A percentile compares a stretch with the other conserved stretches of the same genome.
Conservation (phyloP, 2,113 vertebrate species). For the Garra rufa region DNA sequence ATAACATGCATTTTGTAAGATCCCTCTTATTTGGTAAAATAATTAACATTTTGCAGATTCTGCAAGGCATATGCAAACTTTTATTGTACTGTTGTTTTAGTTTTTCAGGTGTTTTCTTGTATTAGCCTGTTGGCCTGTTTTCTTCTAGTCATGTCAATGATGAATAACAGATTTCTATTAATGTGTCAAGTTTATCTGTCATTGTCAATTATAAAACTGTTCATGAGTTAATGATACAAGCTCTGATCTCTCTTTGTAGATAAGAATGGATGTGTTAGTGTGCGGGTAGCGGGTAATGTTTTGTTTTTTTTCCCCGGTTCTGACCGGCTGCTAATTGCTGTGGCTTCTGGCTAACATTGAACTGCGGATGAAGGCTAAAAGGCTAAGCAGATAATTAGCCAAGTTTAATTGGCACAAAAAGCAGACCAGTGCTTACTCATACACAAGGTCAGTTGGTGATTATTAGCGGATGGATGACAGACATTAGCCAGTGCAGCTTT, state of each 20-base stretch:
- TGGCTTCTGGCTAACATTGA: constrained; percentile 35
- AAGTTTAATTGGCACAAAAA: constrained; percentile 37
- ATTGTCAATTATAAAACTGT: neutral
- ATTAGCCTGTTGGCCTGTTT: neutral
- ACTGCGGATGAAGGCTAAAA: constrained; percentile 33
- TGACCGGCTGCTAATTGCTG: neutral
- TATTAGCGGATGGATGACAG: constrained; percentile 19
- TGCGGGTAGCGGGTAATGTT: neutral
- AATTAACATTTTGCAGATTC: too few species aligned
- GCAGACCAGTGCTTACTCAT: constrained; percentile 12
- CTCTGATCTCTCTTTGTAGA: neutral
- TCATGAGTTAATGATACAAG: neutral
- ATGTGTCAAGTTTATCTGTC: neutral
- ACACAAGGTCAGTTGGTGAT: constrained; percentile 33
- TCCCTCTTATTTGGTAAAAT: too few species aligned
- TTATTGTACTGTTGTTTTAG: neutral
- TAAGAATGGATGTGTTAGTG: neutral
- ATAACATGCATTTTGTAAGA: too few species aligned
- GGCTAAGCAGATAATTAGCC: constrained; percentile 43
- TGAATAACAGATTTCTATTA: neutral
- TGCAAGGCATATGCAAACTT: too few species aligned
- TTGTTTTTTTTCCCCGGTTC: neutral
- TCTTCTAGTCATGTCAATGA: neutral
- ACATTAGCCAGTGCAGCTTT: neutral
- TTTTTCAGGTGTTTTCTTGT: neutral